Base-by-base conservation (phyloP, 2,888 invertebrate genomes). In the Yponomeuta evonymella region DNA sequence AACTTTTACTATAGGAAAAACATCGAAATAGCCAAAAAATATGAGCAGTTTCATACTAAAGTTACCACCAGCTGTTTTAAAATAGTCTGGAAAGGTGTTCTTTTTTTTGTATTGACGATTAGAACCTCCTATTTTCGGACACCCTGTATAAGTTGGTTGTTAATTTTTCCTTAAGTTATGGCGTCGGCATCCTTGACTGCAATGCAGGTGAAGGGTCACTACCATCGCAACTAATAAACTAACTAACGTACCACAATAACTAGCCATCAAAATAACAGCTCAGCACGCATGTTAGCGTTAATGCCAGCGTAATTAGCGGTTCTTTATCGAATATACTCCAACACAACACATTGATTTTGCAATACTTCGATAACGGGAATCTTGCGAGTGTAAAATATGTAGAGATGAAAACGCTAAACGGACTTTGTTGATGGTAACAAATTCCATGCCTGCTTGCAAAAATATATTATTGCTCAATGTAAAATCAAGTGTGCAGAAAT, bases 201-300 rank as follows among this genome's bases (percentile, higher is more conserved):
- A 65, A 29, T 33, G 65, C 30, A 30, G 65, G 65, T 65, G 33
- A 65, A 65, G 65, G 65, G 30, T 58, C 51, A 58, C 15, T 12
- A 58, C 12, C 51, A 15, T 58, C 51, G 51, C 51, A 58, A 58
- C 51, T 58, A 58, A 58, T 12, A 15, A 58, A 58, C 3, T 15
- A 15, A 58, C 51, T 15, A 15, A 15, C 51, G 51, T 58, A 58
- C 5, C 51, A 58, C 51, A 58, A 58, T 58, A 15, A 58, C 51
- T 58, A 58, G 51, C 51, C 51, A 58, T 58, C 15, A 58, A 58
- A 58, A 58, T 58, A 58, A 58, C 51, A 12, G 12, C 51, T 58
- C 51, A 15, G 51, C 51, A 58, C 51, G 51, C 15, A 58, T 15
- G 51, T 58, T 58, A 58, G 5, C 51, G 1, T 58, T 58, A 58